Base-by-base conservation (phyloP, 2,888 invertebrate species). In the Spodoptera littoralis region DNA sequence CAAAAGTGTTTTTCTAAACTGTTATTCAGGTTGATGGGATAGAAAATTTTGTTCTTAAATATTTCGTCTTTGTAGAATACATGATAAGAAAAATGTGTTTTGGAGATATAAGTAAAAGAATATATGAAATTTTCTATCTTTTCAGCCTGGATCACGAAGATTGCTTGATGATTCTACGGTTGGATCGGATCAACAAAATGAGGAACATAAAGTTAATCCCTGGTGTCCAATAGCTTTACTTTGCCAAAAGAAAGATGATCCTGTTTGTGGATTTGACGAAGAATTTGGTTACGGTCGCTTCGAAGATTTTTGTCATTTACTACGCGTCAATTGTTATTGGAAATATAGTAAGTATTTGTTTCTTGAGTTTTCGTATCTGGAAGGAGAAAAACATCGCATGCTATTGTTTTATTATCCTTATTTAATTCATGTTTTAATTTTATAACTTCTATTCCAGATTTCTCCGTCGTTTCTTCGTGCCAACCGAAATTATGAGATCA, bases 301-400 rank as follows among this genome's bases (percentile, higher is more conserved):
- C 65, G 88, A 90, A 44, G 88, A 92, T 43, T 57, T 90, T 9
- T 93, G 92, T 56, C 92, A 92, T 60, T 85, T 93, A 88, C 60
- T 92, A 9, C 84, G 88, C 61, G 88, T 90, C 1, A 92, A 93
- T 65, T 92, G 92, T 65, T 90, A 88, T 76, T 91, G 88, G 88
- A 88, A 88, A 63, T 89, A 88, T 52, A 88, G 91, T 91, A 80
- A 87, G 90, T 43, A n/a, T 24, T 43, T 47, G 27, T 24, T 11
- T 36, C n/a, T 36, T n/a, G 9, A 27, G 27, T 4, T 8, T 49
- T 30, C 12, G 41, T 24, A 43, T 6, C 1, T 46, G 0, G 8
- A 47, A 12, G 11, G 9, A 9, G 36, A 36, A 6, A 59, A 43
- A 43, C 3, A 42, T 42, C 4, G 12, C 1, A 4, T 11, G 22